These are phyloP conservation scores for Myopa testacea DNA, from an alignment of 2,888 invertebrate species.

Conservation along the genomic window DNA sequence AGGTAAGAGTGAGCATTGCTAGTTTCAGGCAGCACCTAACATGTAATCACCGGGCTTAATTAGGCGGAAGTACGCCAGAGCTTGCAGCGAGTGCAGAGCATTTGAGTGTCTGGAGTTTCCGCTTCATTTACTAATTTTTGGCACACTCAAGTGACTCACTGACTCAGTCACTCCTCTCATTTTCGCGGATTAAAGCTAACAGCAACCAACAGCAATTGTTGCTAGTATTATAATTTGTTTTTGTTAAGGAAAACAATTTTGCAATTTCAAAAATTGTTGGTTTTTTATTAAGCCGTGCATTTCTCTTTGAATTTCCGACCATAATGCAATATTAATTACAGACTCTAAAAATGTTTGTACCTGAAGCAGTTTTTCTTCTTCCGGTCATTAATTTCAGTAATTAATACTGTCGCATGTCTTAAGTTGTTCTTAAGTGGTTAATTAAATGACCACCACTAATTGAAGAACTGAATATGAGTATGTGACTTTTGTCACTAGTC, in stretches of 20 bases:
- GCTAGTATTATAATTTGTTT: not conserved
- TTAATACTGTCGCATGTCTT: too few relatives aligned
- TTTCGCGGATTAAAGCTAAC: not conserved
- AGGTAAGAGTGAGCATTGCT: slow-evolving; percentile 52
- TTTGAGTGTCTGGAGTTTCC: not conserved
- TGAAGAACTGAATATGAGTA: too few relatives aligned
- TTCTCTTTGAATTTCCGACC: not conserved
- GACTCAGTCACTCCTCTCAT: not conserved
- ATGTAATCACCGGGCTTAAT: slow-evolving; percentile 52
- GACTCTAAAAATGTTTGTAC: too few relatives aligned
- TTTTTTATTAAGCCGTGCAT: slow-evolving; percentile 14
- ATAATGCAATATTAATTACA: too few relatives aligned
- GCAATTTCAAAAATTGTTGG: not conserved
- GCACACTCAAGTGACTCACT: slow-evolving; percentile 1
- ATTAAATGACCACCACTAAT: too few relatives aligned
- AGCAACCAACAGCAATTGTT: not conserved
- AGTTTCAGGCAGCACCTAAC: slow-evolving; percentile 8
- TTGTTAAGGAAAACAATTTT: too few relatives aligned
- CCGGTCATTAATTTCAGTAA: too few relatives aligned
- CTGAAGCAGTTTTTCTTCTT: too few relatives aligned
- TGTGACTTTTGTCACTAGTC: too few relatives aligned
- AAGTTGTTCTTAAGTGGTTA: too few relatives aligned
- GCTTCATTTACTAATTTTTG: not conserved
- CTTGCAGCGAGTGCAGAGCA: not conserved
- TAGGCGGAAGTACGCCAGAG: slow-evolving; percentile 52